phyloP scores from a whole-genome alignment of 2,888 invertebrate genomes.

The Lymantria dispar region DNA sequence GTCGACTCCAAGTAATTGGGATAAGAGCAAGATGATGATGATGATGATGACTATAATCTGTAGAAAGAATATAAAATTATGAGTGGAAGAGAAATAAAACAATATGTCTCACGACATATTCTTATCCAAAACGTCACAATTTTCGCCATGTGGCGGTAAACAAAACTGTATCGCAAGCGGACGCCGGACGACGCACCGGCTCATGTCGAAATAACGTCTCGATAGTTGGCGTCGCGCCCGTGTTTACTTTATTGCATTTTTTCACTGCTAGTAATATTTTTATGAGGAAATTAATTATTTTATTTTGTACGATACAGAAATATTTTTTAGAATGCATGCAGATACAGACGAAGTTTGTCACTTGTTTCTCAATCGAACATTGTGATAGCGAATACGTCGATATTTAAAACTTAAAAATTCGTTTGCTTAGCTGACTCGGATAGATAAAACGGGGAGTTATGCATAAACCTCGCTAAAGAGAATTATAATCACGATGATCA shows the following conservation, averaged over 20 bases:
- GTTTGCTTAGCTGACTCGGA: no score
- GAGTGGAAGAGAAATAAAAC: constrained; percentile 29
- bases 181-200: constrained; percentile 43
- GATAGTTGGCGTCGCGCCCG: constrained; percentile 65
- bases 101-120: constrained; percentile 4
- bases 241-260: constrained; percentile 61
- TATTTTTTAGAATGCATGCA: constrained; percentile 23
- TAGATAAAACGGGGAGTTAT: no score
- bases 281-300: constrained; percentile 47
- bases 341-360: constrained; percentile 12
- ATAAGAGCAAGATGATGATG: no score
- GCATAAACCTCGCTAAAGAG: no score
- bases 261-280: constrained; percentile 48
- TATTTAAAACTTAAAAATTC: no score
- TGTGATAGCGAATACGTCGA: no score
- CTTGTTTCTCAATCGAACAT: background rate
- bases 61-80: no score
- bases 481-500: no score
- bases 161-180: constrained; percentile 35
- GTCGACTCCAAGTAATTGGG: no score
- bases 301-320: constrained; percentile 36
- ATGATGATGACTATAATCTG: no score
- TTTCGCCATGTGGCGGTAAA: constrained; percentile 32
- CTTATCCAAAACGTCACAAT: constrained; percentile 18
- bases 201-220: constrained; percentile 63